phyloP scores from a whole-genome alignment of 2,888 invertebrate species.

The Nipponacmea schrenckii region DNA sequence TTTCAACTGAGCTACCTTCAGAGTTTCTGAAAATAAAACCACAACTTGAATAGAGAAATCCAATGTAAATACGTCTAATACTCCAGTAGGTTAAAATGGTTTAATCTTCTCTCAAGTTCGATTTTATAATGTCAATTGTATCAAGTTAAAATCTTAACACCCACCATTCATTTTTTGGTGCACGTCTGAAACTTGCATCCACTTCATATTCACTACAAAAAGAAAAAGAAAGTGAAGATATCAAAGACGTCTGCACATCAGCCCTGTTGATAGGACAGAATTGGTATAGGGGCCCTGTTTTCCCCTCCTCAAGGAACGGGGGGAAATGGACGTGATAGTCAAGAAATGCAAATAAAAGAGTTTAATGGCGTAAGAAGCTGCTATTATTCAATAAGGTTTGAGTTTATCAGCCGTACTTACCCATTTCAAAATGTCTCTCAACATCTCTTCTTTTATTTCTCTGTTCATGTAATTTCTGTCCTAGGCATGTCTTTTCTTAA shows the following conservation, averaged over 20 bases:
- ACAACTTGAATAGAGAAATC: neutral
- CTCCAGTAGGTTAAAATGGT: neutral
- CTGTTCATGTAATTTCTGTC: conserved; percentile 40
- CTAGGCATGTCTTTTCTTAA: conserved; percentile 42
- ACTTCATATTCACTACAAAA: conserved; percentile 38
- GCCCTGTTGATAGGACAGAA: too few relatives aligned
- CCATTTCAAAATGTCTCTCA: conserved; percentile 36
- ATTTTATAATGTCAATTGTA: neutral
- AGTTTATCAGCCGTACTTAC: conserved; percentile 23
- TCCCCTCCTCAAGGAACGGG: too few relatives aligned
- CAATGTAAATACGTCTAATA: neutral
- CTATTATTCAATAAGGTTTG: neutral
- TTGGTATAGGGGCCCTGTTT: too few relatives aligned
- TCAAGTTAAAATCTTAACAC: neutral
- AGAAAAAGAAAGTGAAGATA: conserved; percentile 8
- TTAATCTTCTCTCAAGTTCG: neutral
- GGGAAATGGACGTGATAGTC: too few relatives aligned
- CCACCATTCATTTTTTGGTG: conserved; percentile 45
- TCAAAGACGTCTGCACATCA: neutral
- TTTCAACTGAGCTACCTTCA: conserved; percentile 45
- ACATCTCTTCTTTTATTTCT: conserved; percentile 35
- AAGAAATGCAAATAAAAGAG: too few relatives aligned
- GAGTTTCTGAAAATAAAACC: conserved; percentile 36
- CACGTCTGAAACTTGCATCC: conserved; percentile 37
- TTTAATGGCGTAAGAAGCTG: too few relatives aligned